phyloP scores from a whole-genome alignment of 2,888 invertebrate genomes.

The Cotesia congregata region DNA sequence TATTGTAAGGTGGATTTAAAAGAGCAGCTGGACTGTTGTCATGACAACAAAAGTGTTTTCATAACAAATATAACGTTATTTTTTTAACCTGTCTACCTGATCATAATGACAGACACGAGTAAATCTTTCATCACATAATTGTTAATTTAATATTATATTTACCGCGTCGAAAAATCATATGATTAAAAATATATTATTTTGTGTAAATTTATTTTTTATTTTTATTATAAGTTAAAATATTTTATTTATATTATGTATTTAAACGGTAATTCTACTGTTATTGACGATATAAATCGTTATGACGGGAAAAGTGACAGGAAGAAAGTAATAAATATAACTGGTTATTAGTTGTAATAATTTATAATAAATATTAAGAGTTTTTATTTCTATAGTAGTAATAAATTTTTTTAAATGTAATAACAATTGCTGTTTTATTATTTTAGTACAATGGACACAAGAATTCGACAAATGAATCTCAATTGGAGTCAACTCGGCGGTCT shows the following conservation, averaged over 20 bases:
- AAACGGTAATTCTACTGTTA: constrained; percentile 50
- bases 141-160: neutral
- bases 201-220: neutral
- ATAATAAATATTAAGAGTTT: constrained; percentile 19
- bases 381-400: neutral
- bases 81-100: neutral
- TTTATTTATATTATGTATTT: constrained; percentile 52
- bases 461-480: constrained; percentile 45
- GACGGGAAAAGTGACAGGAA: constrained; percentile 26
- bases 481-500: constrained; percentile 53
- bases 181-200: neutral
- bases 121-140: neutral
- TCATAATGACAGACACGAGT: neutral
- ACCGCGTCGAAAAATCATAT: neutral
- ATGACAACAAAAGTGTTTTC: constrained; percentile 9
- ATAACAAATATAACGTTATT: neutral
- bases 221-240: neutral
- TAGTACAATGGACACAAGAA: constrained; percentile 52
- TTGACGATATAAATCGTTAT: constrained; percentile 38
- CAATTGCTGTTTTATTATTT: neutral
- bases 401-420: neutral
- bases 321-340: constrained; percentile 28
- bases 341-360: constrained; percentile 2
- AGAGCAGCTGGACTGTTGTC: neutral
- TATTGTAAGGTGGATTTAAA: neutral